A percentile compares a stretch with the other conserved stretches of the same genome.
These are phyloP conservation scores for Echinometra lucunter DNA, from an alignment of 53 echinoderm and acorn worm genomes.

Conservation along the genomic window DNA sequence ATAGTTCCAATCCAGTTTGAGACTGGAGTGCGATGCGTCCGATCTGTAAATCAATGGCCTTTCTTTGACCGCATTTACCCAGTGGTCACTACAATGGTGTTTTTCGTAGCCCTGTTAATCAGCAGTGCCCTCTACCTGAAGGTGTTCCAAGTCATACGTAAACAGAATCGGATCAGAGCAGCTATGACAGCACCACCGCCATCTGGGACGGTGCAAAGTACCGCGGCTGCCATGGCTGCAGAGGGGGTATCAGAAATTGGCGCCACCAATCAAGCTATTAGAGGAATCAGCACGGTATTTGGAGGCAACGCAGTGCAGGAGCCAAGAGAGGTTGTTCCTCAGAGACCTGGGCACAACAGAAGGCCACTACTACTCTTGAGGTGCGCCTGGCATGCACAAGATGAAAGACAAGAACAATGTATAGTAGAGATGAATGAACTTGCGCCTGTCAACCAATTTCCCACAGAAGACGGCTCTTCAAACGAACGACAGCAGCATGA, in stretches of 20 bases:
- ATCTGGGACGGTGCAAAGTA: neutral
- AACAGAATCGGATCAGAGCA: slow-evolving; percentile 25
- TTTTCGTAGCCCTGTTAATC: neutral
- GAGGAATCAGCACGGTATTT: slow-evolving; percentile 10
- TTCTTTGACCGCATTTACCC: slow-evolving; percentile 42
- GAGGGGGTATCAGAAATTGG: neutral
- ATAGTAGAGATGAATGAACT: slow-evolving; percentile 3
- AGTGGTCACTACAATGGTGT: slow-evolving; percentile 1
- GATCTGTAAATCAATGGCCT: slow-evolving; percentile 31
- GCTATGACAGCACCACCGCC: slow-evolving; percentile 11
- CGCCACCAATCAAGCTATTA: neutral
- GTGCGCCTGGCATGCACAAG: neutral
- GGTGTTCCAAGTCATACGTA: slow-evolving; percentile 13
- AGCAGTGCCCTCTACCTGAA: slow-evolving; percentile 4
- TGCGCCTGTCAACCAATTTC: neutral
- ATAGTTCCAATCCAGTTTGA: slow-evolving; percentile 1
- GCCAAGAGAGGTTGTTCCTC: neutral
- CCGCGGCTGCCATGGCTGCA: neutral
- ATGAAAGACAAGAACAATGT: neutral
- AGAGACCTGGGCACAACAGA: too few species aligned
- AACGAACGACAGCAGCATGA: neutral
- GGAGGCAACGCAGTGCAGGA: neutral
- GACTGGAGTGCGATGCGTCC: slow-evolving; percentile 13
- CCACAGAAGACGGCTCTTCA: neutral
- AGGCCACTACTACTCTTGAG: neutral